These are phyloP conservation scores for Ichneumoninae sp. DNA, from an alignment of 2,888 invertebrate genomes.

Conservation along the genomic window DNA sequence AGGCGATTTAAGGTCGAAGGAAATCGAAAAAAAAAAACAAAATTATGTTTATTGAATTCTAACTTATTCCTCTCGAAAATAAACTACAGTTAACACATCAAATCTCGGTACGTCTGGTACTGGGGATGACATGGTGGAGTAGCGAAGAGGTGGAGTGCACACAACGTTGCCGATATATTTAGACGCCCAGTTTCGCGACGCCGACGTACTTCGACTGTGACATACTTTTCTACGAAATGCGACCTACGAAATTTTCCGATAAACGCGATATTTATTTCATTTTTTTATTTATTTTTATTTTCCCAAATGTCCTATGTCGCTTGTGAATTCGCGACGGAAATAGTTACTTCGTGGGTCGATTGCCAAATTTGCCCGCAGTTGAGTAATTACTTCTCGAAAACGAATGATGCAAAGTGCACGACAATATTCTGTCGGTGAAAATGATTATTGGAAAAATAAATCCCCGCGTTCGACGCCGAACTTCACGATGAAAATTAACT, in stretches of 20 bases:
- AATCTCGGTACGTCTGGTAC: conserved; percentile 16
- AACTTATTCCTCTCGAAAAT: not conserved
- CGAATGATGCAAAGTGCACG: not conserved
- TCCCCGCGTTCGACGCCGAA: not conserved
- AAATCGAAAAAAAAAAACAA: not conserved
- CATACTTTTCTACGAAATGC: conserved; percentile 74
- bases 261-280: not conserved
- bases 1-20: not conserved
- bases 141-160: conserved; percentile 70
- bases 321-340: conserved; percentile 24
- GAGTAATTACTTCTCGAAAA: not conserved
- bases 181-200: conserved; percentile 72
- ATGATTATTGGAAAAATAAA: not conserved
- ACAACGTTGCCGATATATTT: conserved; percentile 76
- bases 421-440: not conserved
- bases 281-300: not conserved
- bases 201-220: conserved; percentile 73
- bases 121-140: conserved; percentile 64
- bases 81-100: conserved; percentile 20
- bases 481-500: not conserved
- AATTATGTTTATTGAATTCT: not conserved
- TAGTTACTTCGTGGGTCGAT: not conserved
- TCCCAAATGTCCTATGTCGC: not conserved
- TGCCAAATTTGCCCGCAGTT: not conserved
- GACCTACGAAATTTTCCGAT: conserved; percentile 23